These are phyloP conservation scores for Rhynchomys soricoides DNA, from an alignment of 2,113 vertebrate species.

Conservation along the genomic window DNA sequence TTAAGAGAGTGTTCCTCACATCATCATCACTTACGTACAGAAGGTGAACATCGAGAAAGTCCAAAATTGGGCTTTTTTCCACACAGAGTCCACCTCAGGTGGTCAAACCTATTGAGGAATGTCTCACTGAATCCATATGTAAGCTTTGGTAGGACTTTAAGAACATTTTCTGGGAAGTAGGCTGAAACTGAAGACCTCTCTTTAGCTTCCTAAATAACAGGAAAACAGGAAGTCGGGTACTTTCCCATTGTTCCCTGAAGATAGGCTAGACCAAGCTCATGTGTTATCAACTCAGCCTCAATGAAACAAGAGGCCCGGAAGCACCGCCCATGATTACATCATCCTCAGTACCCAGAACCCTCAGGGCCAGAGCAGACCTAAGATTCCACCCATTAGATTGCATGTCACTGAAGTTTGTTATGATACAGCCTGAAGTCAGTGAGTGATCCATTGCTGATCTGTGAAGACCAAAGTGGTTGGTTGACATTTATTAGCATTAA, in stretches of 20 bases:
- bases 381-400: background rate
- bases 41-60: background rate
- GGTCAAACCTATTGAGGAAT: background rate
- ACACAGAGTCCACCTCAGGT: background rate
- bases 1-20: background rate
- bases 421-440: background rate
- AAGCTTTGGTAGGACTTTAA: background rate
- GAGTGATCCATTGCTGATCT: background rate
- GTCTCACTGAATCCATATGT: background rate
- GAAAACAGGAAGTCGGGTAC: background rate
- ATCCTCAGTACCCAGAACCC: background rate
- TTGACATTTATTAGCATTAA: rapidly evolving
- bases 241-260: background rate
- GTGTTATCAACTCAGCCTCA: background rate
- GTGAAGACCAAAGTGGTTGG: background rate
- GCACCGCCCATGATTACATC: background rate
- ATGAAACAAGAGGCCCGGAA: background rate
- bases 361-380: background rate
- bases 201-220: background rate
- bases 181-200: background rate
- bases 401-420: background rate
- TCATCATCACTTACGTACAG: background rate
- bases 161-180: background rate
- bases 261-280: background rate
- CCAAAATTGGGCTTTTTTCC: background rate